Evolutionary conservation across 2,797 vertebrate genomes (phyloP), one percentile per base, ranked within the genome.

Genomic region (Lepilemur ruficaudatus): DNA sequence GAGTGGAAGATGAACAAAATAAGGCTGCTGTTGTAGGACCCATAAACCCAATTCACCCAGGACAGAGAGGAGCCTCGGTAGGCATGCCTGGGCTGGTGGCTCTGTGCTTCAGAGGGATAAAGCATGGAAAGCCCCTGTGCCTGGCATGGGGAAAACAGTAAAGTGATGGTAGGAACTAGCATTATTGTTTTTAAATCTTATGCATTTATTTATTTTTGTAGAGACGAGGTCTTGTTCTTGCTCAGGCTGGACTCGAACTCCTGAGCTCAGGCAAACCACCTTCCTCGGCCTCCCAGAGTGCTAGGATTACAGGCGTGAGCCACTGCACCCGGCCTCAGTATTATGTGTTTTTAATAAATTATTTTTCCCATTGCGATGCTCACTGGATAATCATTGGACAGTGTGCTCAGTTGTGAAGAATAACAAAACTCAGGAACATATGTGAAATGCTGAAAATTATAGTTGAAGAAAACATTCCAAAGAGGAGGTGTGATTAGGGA

Each of bases 101-200:
- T 84, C 1, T 15, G 17, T 18, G 35, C 52, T 43, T 46, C 5
- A 35, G 43, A 25, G 43, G 46, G 30, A 2, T 7, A 12, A n/a
- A 2, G 4, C 15, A 2, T 0, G 3, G 9, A 0, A 67, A 50
- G 9, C 1, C 72, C 30, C 59, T 32, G 28, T 48, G 41, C 63
- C 17, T 3, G 32, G 7, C 9, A 15, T 7, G 0, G 0, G 65
- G 67, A 46, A 59, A 78, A 57, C 28, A 38, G 35, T 11, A 7
- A 12, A 10, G 30, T 30, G 17, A 8, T 3, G 17, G n/a, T 50
- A 30, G 65, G 76, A 55, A 38, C 20, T 5, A 5, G 69, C 50
- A 69, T 73, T 50, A n/a, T 65, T 69, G 70, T 72, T 55, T 52
- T 48, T 25, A 25, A 43, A 57, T 57, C 22, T 8, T 57, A 57